These are phyloP conservation scores for Microcebus jonahi DNA, from an alignment of 2,113 vertebrate genomes.

Conservation along the genomic window DNA sequence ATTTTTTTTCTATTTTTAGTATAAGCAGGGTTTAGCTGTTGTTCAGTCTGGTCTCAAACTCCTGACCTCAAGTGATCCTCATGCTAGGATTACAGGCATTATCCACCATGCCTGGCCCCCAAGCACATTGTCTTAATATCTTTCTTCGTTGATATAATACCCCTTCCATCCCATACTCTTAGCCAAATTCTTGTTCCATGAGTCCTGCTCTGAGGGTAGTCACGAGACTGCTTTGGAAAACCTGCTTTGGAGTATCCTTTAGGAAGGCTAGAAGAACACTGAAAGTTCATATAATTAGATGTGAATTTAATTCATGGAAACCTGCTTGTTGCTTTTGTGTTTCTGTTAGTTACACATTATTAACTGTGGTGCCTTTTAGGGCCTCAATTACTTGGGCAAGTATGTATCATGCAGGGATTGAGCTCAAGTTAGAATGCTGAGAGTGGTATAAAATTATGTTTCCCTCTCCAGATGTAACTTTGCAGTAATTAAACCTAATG, in stretches of 20 bases:
- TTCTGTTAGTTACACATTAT: conserved; percentile 89
- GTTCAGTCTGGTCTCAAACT: too few relatives aligned
- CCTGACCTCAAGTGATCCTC: too few relatives aligned
- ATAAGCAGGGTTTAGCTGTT: too few relatives aligned
- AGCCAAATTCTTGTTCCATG: conserved; percentile 88
- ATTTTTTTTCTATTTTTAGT: too few relatives aligned
- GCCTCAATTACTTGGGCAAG: conserved; percentile 82
- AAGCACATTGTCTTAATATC: conserved; percentile 40
- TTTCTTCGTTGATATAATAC: background rate
- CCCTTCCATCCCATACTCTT: background rate
- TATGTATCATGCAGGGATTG: conserved; percentile 80
- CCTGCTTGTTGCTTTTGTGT: conserved; percentile 84
- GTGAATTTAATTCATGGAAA: conserved; percentile 92
- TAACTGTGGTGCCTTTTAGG: conserved; percentile 89
- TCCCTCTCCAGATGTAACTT: conserved; percentile 82
- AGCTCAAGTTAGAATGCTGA: conserved; percentile 79
- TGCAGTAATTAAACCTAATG: conserved; percentile 81
- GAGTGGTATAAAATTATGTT: conserved; percentile 76
- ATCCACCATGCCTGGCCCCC: background rate
- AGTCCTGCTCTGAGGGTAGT: conserved; percentile 89
- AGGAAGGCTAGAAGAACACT: conserved; percentile 82
- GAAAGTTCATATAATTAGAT: conserved; percentile 90
- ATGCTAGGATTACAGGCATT: too few relatives aligned
- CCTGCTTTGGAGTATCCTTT: conserved; percentile 67
- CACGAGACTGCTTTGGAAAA: conserved; percentile 85